A percentile compares a stretch with the other conserved stretches of the same genome.
Conservation (phyloP, 2,888 invertebrate species). For the Trichopria drosophilae region DNA sequence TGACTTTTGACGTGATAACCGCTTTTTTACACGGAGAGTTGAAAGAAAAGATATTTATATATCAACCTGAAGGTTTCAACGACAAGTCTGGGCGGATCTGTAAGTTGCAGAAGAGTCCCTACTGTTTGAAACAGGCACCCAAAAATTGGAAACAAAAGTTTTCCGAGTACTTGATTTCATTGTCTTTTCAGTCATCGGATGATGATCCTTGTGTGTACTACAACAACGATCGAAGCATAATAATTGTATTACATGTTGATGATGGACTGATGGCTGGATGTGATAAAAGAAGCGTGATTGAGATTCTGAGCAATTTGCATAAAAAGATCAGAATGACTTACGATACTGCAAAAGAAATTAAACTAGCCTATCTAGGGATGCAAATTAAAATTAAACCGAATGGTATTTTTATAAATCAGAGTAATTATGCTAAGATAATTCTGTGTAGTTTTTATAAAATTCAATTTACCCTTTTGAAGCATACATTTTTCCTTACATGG, state of each 20-base stretch:
- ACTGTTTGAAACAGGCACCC: constrained; percentile 45
- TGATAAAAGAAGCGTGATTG: no score
- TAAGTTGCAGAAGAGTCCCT: constrained; percentile 39
- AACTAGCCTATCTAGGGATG: no score
- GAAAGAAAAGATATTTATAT: constrained; percentile 37
- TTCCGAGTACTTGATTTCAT: constrained; percentile 31
- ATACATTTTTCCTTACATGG: no score
- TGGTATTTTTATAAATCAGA: no score
- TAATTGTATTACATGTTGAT: constrained; percentile 35
- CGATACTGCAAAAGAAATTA: no score
- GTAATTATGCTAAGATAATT: no score
- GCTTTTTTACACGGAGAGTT: constrained; percentile 38
- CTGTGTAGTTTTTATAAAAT: no score
- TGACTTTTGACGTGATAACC: constrained; percentile 38
- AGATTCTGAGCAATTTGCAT: no score
- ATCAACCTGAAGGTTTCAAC: constrained; percentile 40
- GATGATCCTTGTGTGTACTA: constrained; percentile 42
- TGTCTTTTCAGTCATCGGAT: constrained; percentile 39
- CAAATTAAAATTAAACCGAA: no score
- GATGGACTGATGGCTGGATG: constrained; percentile 38
- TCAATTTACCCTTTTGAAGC: no score
- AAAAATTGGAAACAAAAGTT: constrained; percentile 42
- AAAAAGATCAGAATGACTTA: no score
- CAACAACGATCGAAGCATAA: constrained; percentile 31
- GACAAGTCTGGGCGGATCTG: constrained; percentile 34